phyloP scores from a whole-genome alignment of 53 echinoderm and acorn worm genomes.

The Mesocentrotus franciscanus region DNA sequence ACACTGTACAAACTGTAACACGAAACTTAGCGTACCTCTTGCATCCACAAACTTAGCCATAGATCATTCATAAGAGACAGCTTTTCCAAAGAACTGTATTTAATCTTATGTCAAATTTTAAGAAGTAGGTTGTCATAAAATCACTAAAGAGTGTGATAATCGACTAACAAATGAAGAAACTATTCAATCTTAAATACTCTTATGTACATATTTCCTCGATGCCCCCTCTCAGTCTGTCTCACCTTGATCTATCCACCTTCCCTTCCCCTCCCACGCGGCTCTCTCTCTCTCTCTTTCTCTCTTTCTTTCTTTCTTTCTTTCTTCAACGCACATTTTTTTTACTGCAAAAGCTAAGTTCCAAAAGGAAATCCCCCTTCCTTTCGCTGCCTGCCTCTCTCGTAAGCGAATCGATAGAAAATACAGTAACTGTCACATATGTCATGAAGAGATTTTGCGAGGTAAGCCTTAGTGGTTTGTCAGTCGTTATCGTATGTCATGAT shows the following conservation, averaged over 20 bases:
- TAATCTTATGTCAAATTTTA: neutral
- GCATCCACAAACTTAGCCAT: too few relatives aligned
- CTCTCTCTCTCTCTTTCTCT: neutral
- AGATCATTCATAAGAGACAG: too few relatives aligned
- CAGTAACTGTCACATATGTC: constrained; percentile 29
- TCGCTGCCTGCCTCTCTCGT: neutral
- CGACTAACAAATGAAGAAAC: neutral
- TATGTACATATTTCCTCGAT: neutral
- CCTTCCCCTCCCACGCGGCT: neutral
- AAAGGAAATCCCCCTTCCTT: neutral
- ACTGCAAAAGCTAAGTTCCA: neutral
- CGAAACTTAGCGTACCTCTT: too few relatives aligned
- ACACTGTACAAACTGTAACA: too few relatives aligned
- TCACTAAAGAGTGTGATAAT: too few relatives aligned
- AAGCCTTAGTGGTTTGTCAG: constrained; percentile 37
- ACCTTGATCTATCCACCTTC: neutral
- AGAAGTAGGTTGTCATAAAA: neutral
- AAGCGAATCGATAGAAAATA: neutral
- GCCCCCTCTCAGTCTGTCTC: neutral
- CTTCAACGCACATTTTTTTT: neutral
- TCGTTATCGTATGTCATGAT: neutral
- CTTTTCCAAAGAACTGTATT: too few relatives aligned
- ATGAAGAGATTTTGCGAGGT: neutral
- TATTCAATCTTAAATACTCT: neutral
- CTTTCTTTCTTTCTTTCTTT: neutral